Conservation (phyloP, 2,888 invertebrate genomes). For the Helleia helle region DNA sequence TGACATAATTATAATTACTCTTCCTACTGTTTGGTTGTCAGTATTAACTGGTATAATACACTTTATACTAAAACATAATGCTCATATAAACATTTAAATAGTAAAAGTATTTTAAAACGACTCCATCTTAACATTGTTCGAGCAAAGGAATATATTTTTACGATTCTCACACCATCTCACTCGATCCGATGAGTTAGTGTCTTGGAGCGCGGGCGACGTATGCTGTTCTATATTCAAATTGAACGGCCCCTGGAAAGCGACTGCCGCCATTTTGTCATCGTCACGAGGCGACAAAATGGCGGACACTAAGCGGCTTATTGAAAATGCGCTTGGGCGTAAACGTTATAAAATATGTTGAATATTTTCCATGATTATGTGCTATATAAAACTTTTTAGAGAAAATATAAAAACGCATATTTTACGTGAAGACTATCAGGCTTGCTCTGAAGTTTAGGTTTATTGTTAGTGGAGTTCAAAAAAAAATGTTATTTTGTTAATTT, state of each 20-base stretch:
- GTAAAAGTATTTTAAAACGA: slow-evolving; percentile 4
- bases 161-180: slow-evolving; percentile 63
- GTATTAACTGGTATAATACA: too few species aligned
- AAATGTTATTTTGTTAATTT: too few species aligned
- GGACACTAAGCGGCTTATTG: slow-evolving; percentile 34
- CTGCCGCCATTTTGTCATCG: slow-evolving; percentile 65
- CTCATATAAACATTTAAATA: too few species aligned
- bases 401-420: neutral
- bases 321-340: slow-evolving; percentile 21
- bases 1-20: too few species aligned
- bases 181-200: slow-evolving; percentile 71
- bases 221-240: slow-evolving; percentile 73
- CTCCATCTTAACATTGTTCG: slow-evolving; percentile 32
- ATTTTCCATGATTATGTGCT: neutral
- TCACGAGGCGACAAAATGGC: slow-evolving; percentile 51
- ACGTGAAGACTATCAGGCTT: too few species aligned
- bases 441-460: too few species aligned
- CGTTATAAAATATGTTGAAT: slow-evolving; percentile 21
- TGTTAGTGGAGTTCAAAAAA: too few species aligned
- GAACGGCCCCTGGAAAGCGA: slow-evolving; percentile 50
- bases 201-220: slow-evolving; percentile 64
- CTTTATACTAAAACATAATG: too few species aligned
- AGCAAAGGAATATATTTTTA: slow-evolving; percentile 65
- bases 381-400: neutral
- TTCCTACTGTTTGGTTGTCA: too few species aligned